Evolutionary conservation across 2,888 invertebrate genomes (phyloP), one percentile per base, ranked within the genome.

Genomic region (Xanthorhoe designata): DNA sequence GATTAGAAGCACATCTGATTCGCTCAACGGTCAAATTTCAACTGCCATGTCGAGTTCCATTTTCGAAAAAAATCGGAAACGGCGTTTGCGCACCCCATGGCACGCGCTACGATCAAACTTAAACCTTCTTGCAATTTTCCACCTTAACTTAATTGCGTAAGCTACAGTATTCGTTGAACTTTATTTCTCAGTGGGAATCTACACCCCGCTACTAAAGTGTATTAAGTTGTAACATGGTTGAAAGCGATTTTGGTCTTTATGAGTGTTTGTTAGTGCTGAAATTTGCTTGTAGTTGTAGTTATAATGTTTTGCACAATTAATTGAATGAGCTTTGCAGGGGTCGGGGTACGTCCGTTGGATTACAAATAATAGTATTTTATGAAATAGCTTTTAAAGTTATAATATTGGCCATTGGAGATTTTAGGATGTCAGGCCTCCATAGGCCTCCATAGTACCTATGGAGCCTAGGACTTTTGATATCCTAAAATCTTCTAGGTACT

Each of bases 21-120:
- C 61, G 70, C 70, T 71, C 81, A 81, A 88, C 85, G 81, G 84
- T 78, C 81, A 88, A 85, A 84, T 84, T 86, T 85, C 83, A 89
- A 92, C 92, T 92, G 85, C 74, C 72, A 75, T 32, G 78, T 73
- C 7, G 77, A 80, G 76, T 83, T 81, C 79, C 75, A 76, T 87
- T 84, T 83, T 84, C 72, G 83, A 89, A 90, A 86, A 78, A 81
- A 79, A 81, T 87, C 87, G 90, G 87, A 88, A 87, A 84, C 77
- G 85, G 85, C 91, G 90, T 82, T 76, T 73, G 88, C 92, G 92
- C 92, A 92, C 91, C 92, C 92, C 83, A 86, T 68, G 83, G 91
- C 91, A 91, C 92, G 91, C 87, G 91, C 89, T 82, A 73, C 81
- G 72, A 17, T 69, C 68, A 64, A 54, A 51, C 38, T 42, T 3